Percentiles rank a stretch among this genome's conserved stretches.
These are phyloP conservation scores for Pygmarrhopalites habei DNA, from an alignment of 1,140 invertebrate species.

Conservation along the genomic window DNA sequence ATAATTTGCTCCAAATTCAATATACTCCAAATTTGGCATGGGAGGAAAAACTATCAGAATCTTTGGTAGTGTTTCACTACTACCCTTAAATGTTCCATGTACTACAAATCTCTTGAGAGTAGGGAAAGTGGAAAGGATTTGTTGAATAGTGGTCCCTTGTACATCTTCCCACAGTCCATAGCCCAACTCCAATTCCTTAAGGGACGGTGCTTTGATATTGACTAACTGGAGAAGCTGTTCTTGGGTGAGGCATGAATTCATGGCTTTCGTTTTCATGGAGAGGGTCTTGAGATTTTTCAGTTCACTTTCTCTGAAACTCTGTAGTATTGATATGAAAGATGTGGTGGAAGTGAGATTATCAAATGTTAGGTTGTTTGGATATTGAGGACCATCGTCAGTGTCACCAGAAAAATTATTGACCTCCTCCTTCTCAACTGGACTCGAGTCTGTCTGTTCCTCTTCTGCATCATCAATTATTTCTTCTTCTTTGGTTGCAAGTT, in stretches of 20 bases:
- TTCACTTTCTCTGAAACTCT: background rate
- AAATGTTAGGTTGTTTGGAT: conserved; percentile 8
- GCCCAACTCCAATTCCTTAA: conserved; percentile 22
- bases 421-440: no score
- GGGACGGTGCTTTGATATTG: background rate
- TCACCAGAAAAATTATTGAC: no score
- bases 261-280: background rate
- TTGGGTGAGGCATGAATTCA: conserved; percentile 7
- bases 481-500: no score
- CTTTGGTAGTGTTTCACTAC: conserved; percentile 1
- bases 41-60: conserved; percentile 6
- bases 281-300: background rate
- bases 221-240: background rate
- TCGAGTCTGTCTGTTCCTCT: no score
- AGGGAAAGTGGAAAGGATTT: conserved; percentile 14
- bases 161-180: conserved; percentile 24
- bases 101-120: conserved; percentile 8
- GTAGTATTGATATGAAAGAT: background rate
- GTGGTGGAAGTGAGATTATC: background rate
- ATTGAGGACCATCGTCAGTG: no score
- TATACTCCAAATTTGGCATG: conserved; percentile 1
- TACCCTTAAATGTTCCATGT: conserved; percentile 15
- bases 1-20: conserved; percentile 18
- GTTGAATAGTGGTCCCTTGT: background rate
- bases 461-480: no score